Evolutionary conservation across 1,140 invertebrate genomes (phyloP), one percentile per base, ranked within the genome.

Genomic region (Rhagoletis zephyria): DNA sequence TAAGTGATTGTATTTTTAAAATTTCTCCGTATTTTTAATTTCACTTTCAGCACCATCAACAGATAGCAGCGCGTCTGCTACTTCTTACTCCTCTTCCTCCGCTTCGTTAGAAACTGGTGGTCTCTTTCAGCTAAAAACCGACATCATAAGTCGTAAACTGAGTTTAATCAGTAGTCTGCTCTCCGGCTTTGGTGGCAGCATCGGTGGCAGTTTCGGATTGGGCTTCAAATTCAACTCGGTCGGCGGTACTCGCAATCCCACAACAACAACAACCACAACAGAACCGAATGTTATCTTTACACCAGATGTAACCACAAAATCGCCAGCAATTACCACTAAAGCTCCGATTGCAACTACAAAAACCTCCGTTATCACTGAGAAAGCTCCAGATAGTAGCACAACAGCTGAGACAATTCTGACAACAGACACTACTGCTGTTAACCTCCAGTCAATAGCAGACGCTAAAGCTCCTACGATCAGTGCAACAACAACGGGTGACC

Each of bases 31-130:
- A 30, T 30, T 30, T 30, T 2, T 45, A 3, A 16, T 81, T 81
- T 51, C 19, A 56, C n/a, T 81, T 81, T 10, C n/a, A 81, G 74
- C 74, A 19, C 74, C 74, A 56, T 56, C 74, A 6, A 56, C 74
- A 2, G 48, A 7, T n/a, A 56, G 14, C 2, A 16, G 70, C 4
- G 51, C 48, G 4, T 77, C 70, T 5, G 30, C 30, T 30, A 30
- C 30, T 5, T 67, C 65, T 7, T 67, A 30, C 40, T 70, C 30
- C 3, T 14, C 67, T 3, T 45, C 40, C 1, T 45, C 40, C 1
- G 9, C 48, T n/a, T 10, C 67, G 6, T 74, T 14, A 16, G 40
- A 45, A 10, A n/a, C 5, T 30, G 74, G 48, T 30, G 74, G 74
- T 0, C 45, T 56, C 14, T 30, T 59, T 30, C 45, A 56, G 19